Base-by-base conservation (phyloP, 2,888 invertebrate species). In the Lasioglossum zephyrum region DNA sequence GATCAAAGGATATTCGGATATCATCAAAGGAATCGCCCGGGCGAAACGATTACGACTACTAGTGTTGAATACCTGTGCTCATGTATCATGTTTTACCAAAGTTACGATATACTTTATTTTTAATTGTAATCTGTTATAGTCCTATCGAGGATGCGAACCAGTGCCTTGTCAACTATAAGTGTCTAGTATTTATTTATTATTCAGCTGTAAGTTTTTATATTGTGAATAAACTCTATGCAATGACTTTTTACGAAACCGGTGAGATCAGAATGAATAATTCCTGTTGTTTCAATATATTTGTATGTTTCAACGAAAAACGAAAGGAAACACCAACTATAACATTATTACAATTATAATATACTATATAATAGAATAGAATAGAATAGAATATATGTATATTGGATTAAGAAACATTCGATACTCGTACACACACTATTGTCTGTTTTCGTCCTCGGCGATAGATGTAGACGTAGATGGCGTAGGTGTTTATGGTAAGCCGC, bases 101-200 rank as follows among this genome's bases (percentile, higher is more conserved):
- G 89, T 69, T 82, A 77, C 57, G 76, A 87, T 87, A 89, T 75
- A 80, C 13, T 75, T 75, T 77, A 70, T 31, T 76, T 78, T 79
- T 74, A 81, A 76, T 60, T 36, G 47, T 79, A 81, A 36, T 39
- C 9, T 69, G 39, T 74, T 79, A 57, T 57, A 78, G 26, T 39
- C 76, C 79, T 63, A 26, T 44, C 86, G 78, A 87, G 79, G 63
- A 89, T 81, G 79, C 84, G 84, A 87, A 89, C 84, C 76, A 87
- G 93, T 93, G 94, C 93, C 94, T 93, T 93, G 92, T 92, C 91
- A 86, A 92, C 90, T 87, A 79, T 90, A 89, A 82, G 89, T 87
- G 74, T 90, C 87, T 88, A 91, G 89, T 93, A 93, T 93, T 93
- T 91, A 91, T 91, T 91, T 93, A 92, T 86, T 76, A 85, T 90